These are phyloP conservation scores for Petrosia ficiformis DNA, from an alignment of 37 sponge, comb jelly and placozoan genomes.

Conservation along the genomic window DNA sequence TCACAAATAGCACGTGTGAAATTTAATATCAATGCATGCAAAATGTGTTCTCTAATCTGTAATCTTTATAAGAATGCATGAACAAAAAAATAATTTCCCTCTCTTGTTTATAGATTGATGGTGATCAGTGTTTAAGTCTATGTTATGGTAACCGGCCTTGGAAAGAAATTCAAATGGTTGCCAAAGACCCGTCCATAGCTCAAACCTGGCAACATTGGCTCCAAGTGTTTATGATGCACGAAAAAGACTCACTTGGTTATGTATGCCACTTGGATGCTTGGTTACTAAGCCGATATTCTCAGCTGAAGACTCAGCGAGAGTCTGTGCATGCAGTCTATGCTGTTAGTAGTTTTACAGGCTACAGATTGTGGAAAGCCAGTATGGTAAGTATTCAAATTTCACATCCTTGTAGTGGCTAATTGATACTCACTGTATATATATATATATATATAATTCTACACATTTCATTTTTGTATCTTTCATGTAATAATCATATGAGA, in stretches of 20 bases:
- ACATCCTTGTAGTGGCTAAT: too few relatives aligned
- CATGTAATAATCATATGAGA: too few relatives aligned
- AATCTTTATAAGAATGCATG: too few relatives aligned
- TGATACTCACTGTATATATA: too few relatives aligned
- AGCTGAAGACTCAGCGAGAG: slow-evolving; percentile 16
- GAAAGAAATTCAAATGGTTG: slow-evolving; percentile 30
- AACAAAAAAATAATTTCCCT: too few relatives aligned
- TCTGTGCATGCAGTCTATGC: slow-evolving; percentile 15
- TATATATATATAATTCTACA: too few relatives aligned
- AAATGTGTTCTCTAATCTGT: too few relatives aligned
- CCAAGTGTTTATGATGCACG: neutral
- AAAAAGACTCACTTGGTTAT: neutral
- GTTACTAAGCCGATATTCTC: slow-evolving; percentile 37
- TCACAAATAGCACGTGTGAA: too few relatives aligned
- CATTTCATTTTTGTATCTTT: too few relatives aligned
- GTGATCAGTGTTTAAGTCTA: slow-evolving; percentile 31
- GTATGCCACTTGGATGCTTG: slow-evolving; percentile 19
- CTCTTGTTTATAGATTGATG: too few relatives aligned
- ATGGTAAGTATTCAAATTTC: slow-evolving; percentile 12
- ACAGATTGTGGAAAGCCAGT: slow-evolving; percentile 39
- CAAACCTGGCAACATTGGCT: slow-evolving; percentile 1
- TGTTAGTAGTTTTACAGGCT: slow-evolving; percentile 14
- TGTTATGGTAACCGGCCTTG: slow-evolving; percentile 59
- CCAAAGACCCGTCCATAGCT: neutral
- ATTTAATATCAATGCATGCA: too few relatives aligned